phyloP scores from a whole-genome alignment of 2,888 invertebrate species.

The Autographa pulchrina region DNA sequence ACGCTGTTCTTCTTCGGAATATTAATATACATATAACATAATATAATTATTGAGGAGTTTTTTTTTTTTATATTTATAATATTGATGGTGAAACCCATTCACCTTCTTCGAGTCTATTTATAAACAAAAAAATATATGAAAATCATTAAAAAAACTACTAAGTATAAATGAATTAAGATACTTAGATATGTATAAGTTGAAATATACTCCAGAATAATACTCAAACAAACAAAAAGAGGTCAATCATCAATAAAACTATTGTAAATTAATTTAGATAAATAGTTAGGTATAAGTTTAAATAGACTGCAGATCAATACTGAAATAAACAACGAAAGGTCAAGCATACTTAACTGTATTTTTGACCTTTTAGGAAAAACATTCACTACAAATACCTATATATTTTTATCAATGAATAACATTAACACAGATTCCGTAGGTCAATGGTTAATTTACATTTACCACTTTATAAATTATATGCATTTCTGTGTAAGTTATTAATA shows the following conservation, averaged over 20 bases:
- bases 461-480: background rate
- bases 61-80: too few relatives aligned
- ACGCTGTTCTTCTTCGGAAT: too few relatives aligned
- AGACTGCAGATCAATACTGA: background rate
- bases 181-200: too few relatives aligned
- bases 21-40: too few relatives aligned
- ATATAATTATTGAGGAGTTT: too few relatives aligned
- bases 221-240: too few relatives aligned
- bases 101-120: too few relatives aligned
- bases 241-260: background rate
- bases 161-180: too few relatives aligned
- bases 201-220: too few relatives aligned
- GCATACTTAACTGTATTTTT: background rate
- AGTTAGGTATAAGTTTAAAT: background rate
- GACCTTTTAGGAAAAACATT: background rate
- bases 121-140: too few relatives aligned
- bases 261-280: background rate
- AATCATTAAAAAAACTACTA: too few relatives aligned
- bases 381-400: background rate
- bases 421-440: constrained; percentile 15
- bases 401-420: constrained; percentile 26
- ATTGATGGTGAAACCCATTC: too few relatives aligned
- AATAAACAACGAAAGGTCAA: background rate
- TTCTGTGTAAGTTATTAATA: background rate
- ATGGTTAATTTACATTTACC: background rate